phyloP scores from a whole-genome alignment of 2,113 vertebrate genomes.

The Rostratula benghalensis region DNA sequence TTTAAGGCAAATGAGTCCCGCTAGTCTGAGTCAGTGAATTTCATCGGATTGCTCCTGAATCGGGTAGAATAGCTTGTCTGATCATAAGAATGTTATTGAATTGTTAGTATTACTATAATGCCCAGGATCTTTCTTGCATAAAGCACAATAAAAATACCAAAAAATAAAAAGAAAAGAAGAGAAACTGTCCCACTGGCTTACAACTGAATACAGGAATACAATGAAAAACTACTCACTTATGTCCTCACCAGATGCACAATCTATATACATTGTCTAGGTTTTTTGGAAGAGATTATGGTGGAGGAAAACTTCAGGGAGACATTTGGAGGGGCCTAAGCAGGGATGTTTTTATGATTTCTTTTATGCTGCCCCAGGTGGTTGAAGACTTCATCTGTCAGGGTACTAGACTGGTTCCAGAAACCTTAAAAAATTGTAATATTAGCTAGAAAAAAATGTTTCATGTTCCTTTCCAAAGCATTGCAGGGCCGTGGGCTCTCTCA shows the following conservation, averaged over 20 bases:
- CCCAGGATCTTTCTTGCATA: neutral
- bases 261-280: neutral
- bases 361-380: neutral
- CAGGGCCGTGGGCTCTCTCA: neutral
- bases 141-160: neutral
- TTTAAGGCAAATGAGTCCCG: neutral
- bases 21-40: neutral
- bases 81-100: neutral
- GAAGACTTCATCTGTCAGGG: neutral
- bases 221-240: neutral
- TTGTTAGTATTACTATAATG: neutral
- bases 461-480: neutral
- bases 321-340: neutral
- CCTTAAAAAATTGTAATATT: neutral
- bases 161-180: neutral
- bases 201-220: neutral
- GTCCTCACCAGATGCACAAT: fast-evolving
- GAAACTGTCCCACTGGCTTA: neutral
- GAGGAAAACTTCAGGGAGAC: neutral
- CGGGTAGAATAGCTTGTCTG: neutral
- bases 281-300: neutral
- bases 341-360: neutral
- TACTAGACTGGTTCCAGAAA: neutral
- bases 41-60: neutral
- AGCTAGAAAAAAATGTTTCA: fast-evolving